Base-by-base conservation (phyloP, 2,113 vertebrate genomes). In the Lota lota region DNA sequence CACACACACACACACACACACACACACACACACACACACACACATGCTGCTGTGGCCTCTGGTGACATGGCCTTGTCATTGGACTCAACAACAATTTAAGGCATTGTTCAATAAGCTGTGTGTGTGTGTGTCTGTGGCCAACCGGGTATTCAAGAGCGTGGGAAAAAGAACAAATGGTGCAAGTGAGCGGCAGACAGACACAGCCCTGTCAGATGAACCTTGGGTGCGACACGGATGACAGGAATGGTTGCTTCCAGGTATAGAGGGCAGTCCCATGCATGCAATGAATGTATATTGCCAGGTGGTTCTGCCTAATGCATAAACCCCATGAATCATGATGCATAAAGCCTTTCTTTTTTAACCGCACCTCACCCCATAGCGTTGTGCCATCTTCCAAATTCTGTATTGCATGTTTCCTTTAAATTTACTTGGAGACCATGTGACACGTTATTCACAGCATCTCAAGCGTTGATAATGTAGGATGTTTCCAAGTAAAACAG, bases 151-250 rank as follows among this genome's bases (percentile, higher is more conserved):
- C 72, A 76, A 69, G 82, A 90, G 86, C 90, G 90, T 93, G 92
- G 91, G 92, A 93, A 93, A 92, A 90, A 90, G 88, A 90, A 90
- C 90, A 91, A 89, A 91, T 90, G 91, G 88, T 74, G 58, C 77
- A 76, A 73, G 75, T 86, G 67, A 69, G 74, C 72, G 72, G 68
- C 68, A 64, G 75, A 64, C 64, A 76, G 75, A 72, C 63, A 70
- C 64, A 63, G 62, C 54, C 64, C 68, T 74, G 64, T 68, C 58
- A 54, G 10, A 78, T 53, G 59, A 79, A 67, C 69, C 2, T 3
- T 22, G 56, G 69, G 56, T 4, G 59, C 10, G 70, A 75, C 78
- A 84, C 72, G 72, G 67, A 69, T 54, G 72, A 70, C 66, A 76
- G 21, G 67, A 53, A 7, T 28, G 68, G 65, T 22, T 51, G 66